Conservation (phyloP, 2,113 vertebrate genomes). For the Xenopus borealis region DNA sequence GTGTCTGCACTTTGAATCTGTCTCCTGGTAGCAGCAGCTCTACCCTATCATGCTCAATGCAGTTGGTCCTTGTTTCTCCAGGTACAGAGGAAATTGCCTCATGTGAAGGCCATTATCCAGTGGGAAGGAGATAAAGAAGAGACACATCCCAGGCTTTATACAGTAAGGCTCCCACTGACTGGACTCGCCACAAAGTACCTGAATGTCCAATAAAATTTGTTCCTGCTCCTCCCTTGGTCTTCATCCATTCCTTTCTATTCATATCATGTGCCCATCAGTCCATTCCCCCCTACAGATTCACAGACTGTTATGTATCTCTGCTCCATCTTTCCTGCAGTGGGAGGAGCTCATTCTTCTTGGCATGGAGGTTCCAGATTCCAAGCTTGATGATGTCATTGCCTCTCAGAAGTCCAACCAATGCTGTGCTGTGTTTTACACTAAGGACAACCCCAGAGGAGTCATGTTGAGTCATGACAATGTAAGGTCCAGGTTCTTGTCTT, state of each 20-base stretch:
- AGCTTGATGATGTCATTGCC: conserved; percentile 60
- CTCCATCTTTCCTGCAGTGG: conserved; percentile 59
- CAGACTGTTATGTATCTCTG: not conserved
- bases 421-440: conserved; percentile 72
- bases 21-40: not conserved
- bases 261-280: not conserved
- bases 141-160: not conserved
- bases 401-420: conserved; percentile 69
- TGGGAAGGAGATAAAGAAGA: conserved; percentile 11
- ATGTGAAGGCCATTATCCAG: conserved; percentile 32
- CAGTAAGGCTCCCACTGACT: conserved; percentile 6
- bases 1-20: too few species aligned
- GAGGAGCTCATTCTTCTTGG: conserved; percentile 69
- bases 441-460: conserved; percentile 69
- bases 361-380: conserved; percentile 53
- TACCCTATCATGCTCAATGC: not conserved
- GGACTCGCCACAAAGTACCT: too few species aligned
- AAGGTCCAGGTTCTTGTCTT: conserved; percentile 33
- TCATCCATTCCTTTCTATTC: not conserved
- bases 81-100: not conserved
- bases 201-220: not conserved
- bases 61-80: not conserved
- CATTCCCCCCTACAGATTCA: not conserved
- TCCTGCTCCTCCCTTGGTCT: not conserved
- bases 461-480: conserved; percentile 81